Conservation (phyloP, 1,140 invertebrate species). For the Choristoneura fumiferana region DNA sequence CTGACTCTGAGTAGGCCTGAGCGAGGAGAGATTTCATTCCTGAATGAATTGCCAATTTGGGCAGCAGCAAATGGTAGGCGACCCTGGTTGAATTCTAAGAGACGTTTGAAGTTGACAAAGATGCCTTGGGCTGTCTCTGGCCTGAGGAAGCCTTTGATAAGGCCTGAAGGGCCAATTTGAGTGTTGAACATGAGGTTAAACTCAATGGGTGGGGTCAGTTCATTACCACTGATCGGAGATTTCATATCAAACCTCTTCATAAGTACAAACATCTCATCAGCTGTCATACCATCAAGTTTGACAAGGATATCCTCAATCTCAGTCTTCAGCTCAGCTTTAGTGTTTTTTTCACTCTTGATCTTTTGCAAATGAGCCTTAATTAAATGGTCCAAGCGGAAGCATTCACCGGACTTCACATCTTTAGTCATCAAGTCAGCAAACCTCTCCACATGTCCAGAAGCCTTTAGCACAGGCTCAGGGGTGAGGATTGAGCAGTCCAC, state of each 20-base stretch:
- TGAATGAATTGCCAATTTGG: slow-evolving; percentile 98
- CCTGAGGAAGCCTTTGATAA: slow-evolving; percentile 95
- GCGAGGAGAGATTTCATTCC: slow-evolving; percentile 99
- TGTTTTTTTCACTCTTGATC: slow-evolving; percentile 91
- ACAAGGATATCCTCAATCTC: slow-evolving; percentile 90
- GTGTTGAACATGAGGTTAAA: slow-evolving; percentile 99
- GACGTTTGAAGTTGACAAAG: slow-evolving; percentile 98
- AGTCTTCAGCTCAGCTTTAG: slow-evolving; percentile 82
- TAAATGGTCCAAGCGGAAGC: slow-evolving; percentile 98
- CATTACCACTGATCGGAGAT: slow-evolving; percentile 96
- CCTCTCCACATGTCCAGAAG: slow-evolving; percentile 98
- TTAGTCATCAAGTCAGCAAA: slow-evolving; percentile 99
- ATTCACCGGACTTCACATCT: slow-evolving; percentile 96
- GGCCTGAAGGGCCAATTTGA: slow-evolving; percentile 96
- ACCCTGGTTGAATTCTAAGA: slow-evolving; percentile 98
- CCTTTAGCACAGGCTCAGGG: slow-evolving; percentile 97
- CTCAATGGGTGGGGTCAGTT: slow-evolving; percentile 95
- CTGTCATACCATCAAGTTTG: slow-evolving; percentile 83
- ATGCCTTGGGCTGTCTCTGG: slow-evolving; percentile 99
- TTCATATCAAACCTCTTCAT: slow-evolving; percentile 95
- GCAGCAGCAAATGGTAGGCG: slow-evolving; percentile 98
- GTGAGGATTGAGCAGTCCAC: slow-evolving; percentile 99
- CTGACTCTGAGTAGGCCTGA: slow-evolving; percentile 97
- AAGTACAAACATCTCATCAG: slow-evolving; percentile 92
- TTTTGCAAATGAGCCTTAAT: slow-evolving; percentile 98